These are phyloP conservation scores for Uromys caudimaculatus DNA, from an alignment of 2,797 vertebrate genomes.

Conservation along the genomic window DNA sequence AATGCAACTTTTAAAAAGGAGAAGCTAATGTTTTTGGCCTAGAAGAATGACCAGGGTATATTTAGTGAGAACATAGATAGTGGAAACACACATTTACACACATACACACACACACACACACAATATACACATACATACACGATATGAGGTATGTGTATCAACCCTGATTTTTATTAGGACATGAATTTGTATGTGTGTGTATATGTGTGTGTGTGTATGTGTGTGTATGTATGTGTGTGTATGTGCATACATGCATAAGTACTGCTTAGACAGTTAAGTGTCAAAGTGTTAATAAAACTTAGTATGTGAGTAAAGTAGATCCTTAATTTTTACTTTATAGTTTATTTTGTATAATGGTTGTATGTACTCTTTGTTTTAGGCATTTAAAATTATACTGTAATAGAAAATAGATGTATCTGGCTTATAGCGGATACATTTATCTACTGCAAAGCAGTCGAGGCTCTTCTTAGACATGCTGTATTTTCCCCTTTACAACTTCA, in stretches of 20 bases:
- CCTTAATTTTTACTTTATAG: neutral
- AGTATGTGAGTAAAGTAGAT: neutral
- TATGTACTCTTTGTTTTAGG: neutral
- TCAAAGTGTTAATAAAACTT: neutral
- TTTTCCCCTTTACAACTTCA: neutral
- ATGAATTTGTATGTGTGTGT: neutral
- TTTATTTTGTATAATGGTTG: neutral
- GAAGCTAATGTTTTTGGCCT: neutral
- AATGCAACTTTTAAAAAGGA: neutral
- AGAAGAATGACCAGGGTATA: neutral
- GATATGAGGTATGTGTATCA: neutral
- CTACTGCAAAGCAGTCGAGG: neutral
- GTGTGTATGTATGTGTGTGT: neutral
- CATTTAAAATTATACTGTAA: neutral
- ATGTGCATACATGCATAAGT: neutral
- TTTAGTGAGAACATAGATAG: constrained; percentile 2
- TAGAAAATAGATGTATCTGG: neutral
- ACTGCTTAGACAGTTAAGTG: neutral
- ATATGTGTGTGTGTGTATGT: neutral
- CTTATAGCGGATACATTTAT: neutral
- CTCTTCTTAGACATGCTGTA: neutral
- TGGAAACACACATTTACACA: neutral
- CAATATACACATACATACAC: neutral
- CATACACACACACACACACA: neutral
- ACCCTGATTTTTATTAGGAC: constrained; percentile 28